Base-by-base conservation (phyloP, 2,113 vertebrate genomes). In the Ariopsis seemanni region DNA sequence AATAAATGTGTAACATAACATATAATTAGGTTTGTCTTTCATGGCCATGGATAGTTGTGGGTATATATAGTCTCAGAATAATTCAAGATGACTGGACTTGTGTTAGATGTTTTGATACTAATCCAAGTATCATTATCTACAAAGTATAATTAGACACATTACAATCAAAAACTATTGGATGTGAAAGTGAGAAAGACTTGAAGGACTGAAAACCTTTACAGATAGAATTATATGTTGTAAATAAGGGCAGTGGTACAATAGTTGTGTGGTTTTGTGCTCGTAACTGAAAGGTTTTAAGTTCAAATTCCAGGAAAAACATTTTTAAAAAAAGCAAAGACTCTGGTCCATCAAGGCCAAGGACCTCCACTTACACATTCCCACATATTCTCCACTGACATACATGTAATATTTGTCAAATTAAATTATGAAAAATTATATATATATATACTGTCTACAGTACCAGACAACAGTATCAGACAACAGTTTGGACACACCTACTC, bases 311-410 rank as follows among this genome's bases (percentile, higher is more conserved):
- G 75, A 55, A 71, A 79, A 86, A 67, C 58, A 83, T 42, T 42
- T 42, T 42, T 42, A 3, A 42, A 86, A 48, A 57, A 62, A 48
- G 27, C 5, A 50, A 22, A 20, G 63, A 78, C 18, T 62, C 58
- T 55, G 22, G 25, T 53, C 82, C 55, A 58, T 85, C 55, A 74
- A 67, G 84, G 89, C 86, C 89, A 86, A 85, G 80, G 84, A 86
- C 74, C 27, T 50, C 78, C 65, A 57, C 72, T 62, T 7, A 22
- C 81, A 65, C 87, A 50, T 80, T 71, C 71, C 60, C 86, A n/a
- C 63, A 2, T 67, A 82, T 58, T 85, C 50, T 65, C 62, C 75
- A 88, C 58, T 67, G 67, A 86, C 69, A 86, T 74, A 57, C 89
- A 87, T 83, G 75, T 85, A 81, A 52, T 67, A 58, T 84, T 65